Base-by-base conservation (phyloP, 2,797 vertebrate genomes). In the Luscinia luscinia region DNA sequence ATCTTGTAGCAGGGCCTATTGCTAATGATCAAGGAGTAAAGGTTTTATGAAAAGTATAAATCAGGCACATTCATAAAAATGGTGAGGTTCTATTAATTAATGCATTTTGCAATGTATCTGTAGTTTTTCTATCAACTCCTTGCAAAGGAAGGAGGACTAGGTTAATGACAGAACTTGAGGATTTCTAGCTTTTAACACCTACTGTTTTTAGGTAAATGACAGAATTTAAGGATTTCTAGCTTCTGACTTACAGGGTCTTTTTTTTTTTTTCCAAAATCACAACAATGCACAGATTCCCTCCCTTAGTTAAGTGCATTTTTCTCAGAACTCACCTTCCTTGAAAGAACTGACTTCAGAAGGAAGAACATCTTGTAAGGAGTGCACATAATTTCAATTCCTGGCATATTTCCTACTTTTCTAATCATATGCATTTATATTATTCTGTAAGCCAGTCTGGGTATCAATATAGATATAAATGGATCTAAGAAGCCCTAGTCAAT, bases 71-170 rank as follows among this genome's bases (percentile, higher is more conserved):
- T 92, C 26, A 69, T 38, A 52, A 90, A 85, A 62, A 19, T 23
- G 1, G 5, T 30, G 16, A 2, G 0, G 1, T 17, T 52, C 63
- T 67, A 90, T 54, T 54, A 26, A 45, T 59, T 52, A 16, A 41
- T 23, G 1, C 28, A 3, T 26, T 82, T 59, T 51, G 4, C 11
- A 74, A 23, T 40, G 14, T 11, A 16, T 14, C 3, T 2, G 1
- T 30, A 51, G 13, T 18, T 74, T 84, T 77, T 36, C 23, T 52
- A 17, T 46, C 16, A 52, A 13, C 4, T 61, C 32, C 18, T 90
- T 78, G 41, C 9, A 68, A 70, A 68, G 28, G 23, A 67, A 12
- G 5, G 6, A 58, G 2, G 15, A 5, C 6, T 27, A 64, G 7
- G 0, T 38, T 67, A 69, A 54, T 0, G 3, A 36, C 9, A 76